These are phyloP conservation scores for Rhagium mordax DNA, from an alignment of 2,888 invertebrate genomes.

Conservation along the genomic window DNA sequence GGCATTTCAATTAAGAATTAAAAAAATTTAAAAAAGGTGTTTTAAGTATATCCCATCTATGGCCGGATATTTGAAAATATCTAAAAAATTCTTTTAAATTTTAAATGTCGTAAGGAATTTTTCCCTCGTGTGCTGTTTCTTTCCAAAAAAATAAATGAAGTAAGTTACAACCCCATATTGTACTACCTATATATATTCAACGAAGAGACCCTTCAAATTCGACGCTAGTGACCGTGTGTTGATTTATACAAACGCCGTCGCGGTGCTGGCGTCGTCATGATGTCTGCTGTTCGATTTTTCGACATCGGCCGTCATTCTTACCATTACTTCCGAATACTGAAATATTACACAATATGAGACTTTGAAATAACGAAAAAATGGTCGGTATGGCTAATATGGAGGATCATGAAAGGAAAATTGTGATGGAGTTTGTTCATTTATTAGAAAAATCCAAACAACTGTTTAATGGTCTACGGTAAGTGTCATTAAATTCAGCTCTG, in stretches of 20 bases:
- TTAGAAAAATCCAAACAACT: constrained; percentile 97
- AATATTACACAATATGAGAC: constrained; percentile 47
- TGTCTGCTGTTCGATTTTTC: constrained; percentile 69
- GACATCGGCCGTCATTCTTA: constrained; percentile 58
- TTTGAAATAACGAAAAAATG: constrained; percentile 70
- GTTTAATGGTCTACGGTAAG: constrained; percentile 93
- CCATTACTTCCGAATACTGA: constrained; percentile 39
- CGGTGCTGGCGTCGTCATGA: constrained; percentile 61
- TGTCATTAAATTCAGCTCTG: constrained; percentile 15
- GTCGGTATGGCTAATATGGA: constrained; percentile 87
- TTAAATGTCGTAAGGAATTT: too few relatives aligned
- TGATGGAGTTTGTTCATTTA: constrained; percentile 96
- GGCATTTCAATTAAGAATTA: too few relatives aligned
- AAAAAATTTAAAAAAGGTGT: too few relatives aligned
- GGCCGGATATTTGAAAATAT: too few relatives aligned
- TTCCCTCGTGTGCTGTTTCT: too few relatives aligned
- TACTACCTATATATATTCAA: background rate
- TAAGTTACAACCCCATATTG: background rate
- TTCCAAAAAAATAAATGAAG: too few relatives aligned
- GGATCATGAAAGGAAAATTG: constrained; percentile 91
- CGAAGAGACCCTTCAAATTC: background rate
- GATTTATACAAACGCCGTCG: constrained; percentile 51
- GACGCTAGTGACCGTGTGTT: constrained; percentile 9
- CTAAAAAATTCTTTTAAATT: too few relatives aligned
- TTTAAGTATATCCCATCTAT: too few relatives aligned